Percentiles rank a stretch among this genome's conserved stretches.
phyloP scores from a whole-genome alignment of 2,113 vertebrate genomes.

The Phylloscopus whistleri region DNA sequence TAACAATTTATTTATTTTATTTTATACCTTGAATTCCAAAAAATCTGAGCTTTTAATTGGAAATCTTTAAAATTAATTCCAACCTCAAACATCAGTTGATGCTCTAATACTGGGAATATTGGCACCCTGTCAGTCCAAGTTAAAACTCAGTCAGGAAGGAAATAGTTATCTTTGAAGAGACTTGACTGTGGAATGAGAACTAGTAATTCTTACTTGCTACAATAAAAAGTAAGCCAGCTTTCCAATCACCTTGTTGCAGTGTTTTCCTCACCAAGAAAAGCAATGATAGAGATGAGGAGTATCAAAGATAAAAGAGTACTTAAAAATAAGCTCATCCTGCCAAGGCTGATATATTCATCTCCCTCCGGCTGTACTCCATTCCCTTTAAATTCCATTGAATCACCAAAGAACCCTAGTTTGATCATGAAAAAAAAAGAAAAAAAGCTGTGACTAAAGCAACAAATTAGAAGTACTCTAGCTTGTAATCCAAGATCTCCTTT shows the following conservation, averaged over 20 bases:
- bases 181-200: background rate
- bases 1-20: background rate
- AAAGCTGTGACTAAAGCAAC: background rate
- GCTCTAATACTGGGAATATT: background rate
- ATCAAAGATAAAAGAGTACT: background rate
- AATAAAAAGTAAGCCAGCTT: background rate
- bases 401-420: background rate
- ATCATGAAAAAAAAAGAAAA: background rate
- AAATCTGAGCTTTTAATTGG: background rate
- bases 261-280: background rate
- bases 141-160: background rate
- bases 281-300: background rate
- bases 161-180: background rate
- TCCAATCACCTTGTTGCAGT: background rate
- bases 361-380: background rate
- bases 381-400: constrained; percentile 15
- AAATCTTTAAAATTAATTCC: background rate
- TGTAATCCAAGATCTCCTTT: background rate
- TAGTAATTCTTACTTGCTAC: background rate
- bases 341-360: background rate
- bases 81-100: background rate
- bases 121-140: background rate
- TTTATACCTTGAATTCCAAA: background rate
- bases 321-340: background rate
- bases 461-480: background rate